phyloP scores from a whole-genome alignment of 2,797 vertebrate species.

The Pachyuromys duprasi region DNA sequence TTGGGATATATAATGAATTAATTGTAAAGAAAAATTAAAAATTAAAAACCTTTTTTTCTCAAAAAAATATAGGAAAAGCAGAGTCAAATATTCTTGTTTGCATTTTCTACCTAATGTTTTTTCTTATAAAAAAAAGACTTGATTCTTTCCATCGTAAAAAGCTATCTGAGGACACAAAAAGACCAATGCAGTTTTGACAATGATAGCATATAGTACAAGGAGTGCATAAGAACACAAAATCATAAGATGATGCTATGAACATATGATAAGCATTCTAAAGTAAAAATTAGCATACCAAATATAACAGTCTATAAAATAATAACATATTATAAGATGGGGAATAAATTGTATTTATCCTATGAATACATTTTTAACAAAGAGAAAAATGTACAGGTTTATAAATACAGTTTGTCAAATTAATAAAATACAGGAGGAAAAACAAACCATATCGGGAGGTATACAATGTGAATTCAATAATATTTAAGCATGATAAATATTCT shows the following conservation, averaged over 20 bases:
- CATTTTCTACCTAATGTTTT: background rate
- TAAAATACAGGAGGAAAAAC: constrained; percentile 35
- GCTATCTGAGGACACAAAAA: background rate
- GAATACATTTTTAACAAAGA: constrained; percentile 32
- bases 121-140: background rate
- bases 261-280: background rate
- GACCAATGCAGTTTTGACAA: background rate
- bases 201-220: background rate
- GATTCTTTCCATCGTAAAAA: background rate
- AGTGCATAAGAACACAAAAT: background rate
- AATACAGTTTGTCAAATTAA: constrained; percentile 45
- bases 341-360: background rate
- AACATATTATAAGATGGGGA: background rate
- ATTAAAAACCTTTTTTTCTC: background rate
- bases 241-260: background rate
- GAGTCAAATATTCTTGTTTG: background rate
- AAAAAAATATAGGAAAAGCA: background rate
- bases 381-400: background rate
- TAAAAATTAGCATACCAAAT: constrained; percentile 16
- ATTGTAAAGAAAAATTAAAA: too few species aligned
- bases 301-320: background rate
- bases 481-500: constrained; percentile 18
- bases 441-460: background rate
- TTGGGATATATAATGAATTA: too few species aligned
- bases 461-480: constrained; percentile 48